Conservation (phyloP, 2,888 invertebrate species). For the Napeogenes sylphis region DNA sequence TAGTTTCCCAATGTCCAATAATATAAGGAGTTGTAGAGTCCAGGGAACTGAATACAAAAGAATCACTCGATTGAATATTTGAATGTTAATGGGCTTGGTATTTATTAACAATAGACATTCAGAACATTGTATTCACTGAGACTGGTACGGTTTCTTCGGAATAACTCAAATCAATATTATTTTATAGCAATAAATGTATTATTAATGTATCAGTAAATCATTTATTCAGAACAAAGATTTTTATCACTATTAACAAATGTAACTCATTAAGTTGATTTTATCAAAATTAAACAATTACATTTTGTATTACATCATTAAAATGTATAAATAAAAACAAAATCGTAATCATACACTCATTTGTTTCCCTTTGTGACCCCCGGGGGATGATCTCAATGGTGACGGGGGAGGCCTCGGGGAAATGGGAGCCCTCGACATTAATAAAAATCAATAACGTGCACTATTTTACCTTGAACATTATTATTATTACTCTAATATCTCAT, state of each 20-base stretch:
- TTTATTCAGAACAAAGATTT: too few relatives aligned
- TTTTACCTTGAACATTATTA: neutral
- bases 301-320: too few relatives aligned
- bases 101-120: neutral
- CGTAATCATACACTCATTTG: constrained; percentile 9
- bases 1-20: neutral
- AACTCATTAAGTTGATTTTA: too few relatives aligned
- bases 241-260: too few relatives aligned
- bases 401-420: constrained; percentile 4
- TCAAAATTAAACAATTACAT: too few relatives aligned
- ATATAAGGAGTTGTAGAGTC: neutral
- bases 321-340: too few relatives aligned
- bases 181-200: too few relatives aligned
- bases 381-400: constrained; percentile 8
- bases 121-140: neutral
- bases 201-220: too few relatives aligned
- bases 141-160: neutral
- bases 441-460: constrained; percentile 8
- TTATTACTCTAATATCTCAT: neutral
- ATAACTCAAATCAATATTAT: neutral
- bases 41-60: constrained; percentile 1
- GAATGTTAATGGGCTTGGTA: constrained; percentile 3
- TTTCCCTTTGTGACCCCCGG: constrained; percentile 10
- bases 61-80: neutral
- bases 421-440: neutral